These are phyloP conservation scores for Urosaurus nigricauda DNA, from an alignment of 2,797 vertebrate species.

Conservation along the genomic window DNA sequence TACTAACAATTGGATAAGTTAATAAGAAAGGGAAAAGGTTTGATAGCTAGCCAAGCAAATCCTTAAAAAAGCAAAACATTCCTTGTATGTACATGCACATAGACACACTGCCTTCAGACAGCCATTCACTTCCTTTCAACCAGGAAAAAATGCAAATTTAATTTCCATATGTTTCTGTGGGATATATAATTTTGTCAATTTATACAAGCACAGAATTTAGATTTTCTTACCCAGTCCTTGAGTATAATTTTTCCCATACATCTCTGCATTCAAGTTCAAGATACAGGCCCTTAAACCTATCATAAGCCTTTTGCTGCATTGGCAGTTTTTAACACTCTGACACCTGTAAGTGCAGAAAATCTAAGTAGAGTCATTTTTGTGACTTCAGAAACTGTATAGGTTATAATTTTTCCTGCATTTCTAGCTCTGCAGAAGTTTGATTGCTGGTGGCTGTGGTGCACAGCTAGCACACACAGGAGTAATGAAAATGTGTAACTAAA, in stretches of 20 bases:
- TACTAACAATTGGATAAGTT: background rate
- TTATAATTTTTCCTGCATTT: conserved; percentile 46
- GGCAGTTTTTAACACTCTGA: conserved; percentile 35
- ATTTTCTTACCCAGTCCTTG: background rate
- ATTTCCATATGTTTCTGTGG: background rate
- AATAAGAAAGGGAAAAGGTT: background rate
- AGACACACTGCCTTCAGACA: background rate
- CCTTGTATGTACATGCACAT: background rate
- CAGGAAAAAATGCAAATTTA: background rate
- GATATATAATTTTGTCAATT: background rate
- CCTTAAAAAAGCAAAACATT: background rate
- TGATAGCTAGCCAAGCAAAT: background rate
- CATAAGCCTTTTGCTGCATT: conserved; percentile 13
- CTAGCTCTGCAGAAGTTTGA: conserved; percentile 41
- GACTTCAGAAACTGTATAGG: conserved; percentile 54
- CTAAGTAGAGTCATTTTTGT: conserved; percentile 56
- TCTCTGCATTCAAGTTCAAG: background rate
- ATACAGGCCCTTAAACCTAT: background rate
- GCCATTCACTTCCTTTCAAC: background rate
- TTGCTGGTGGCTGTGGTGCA: conserved; percentile 38
- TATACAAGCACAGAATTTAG: background rate
- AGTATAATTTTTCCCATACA: conserved; percentile 42
- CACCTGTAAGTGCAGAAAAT: conserved; percentile 38
- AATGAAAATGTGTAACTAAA: conserved; percentile 24
- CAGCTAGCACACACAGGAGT: conserved; percentile 40